A percentile compares a stretch with the other conserved stretches of the same genome.
These are phyloP conservation scores for Zygothrica quintamaculata DNA, from an alignment of 2,888 invertebrate genomes.

Conservation along the genomic window DNA sequence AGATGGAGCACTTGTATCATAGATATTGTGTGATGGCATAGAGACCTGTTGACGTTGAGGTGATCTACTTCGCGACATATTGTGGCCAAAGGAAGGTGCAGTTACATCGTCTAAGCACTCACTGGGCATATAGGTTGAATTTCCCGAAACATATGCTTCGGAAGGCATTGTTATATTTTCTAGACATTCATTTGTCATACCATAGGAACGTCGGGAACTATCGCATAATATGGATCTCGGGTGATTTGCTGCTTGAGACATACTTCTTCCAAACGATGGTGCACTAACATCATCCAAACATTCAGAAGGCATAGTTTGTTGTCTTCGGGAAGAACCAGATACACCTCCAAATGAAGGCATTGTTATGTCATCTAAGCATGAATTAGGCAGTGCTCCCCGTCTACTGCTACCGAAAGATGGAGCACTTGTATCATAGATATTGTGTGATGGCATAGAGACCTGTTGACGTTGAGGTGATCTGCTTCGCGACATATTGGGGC, in stretches of 20 bases:
- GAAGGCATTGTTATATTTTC: conserved; percentile 24
- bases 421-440: background rate
- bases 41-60: background rate
- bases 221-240: no score
- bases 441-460: background rate
- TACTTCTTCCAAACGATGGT: conserved; percentile 1
- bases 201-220: no score
- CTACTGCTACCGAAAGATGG: no score
- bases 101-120: conserved; percentile 29
- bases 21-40: background rate
- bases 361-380: conserved; percentile 25
- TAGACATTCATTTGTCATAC: conserved; percentile 2
- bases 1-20: background rate
- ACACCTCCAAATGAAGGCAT: conserved; percentile 34
- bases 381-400: background rate
- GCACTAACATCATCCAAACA: conserved; percentile 1
- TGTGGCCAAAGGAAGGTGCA: background rate
- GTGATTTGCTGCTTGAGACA: background rate
- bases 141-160: no score
- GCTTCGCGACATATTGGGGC: background rate
- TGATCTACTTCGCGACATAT: background rate
- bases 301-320: background rate
- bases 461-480: background rate
- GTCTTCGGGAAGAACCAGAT: conserved; percentile 8
- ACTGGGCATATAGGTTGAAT: no score